Evolutionary conservation across 2,797 vertebrate species (phyloP), one percentile per base, ranked within the genome.

Genomic region (Chaetophractus vellerosus): DNA sequence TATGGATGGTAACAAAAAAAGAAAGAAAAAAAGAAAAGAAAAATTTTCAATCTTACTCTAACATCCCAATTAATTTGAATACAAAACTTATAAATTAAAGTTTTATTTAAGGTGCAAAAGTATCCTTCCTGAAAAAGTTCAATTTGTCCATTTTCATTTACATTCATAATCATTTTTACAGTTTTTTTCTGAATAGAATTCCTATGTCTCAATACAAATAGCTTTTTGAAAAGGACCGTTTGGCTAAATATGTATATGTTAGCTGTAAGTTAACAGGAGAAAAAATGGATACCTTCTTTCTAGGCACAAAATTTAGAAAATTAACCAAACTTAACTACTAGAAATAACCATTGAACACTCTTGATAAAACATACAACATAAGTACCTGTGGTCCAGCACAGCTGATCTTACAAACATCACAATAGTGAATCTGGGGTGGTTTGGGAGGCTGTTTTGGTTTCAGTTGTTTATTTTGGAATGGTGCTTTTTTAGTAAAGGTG

Each of bases 361-460:
- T 76, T 2, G 96, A 61, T 86, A 96, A 96, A 96, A 96, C 79
- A 97, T 24, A 84, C 71, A 97, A 97, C 31, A 28, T 68, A 96
- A 97, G 97, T 98, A 99, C 99, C 99, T 99, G 99, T 38, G 99
- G 99, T 97, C 99, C 99, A 74, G 99, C 99, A 98, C 99, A 99
- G 98, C 99, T 99, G 98, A 99, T 99, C 98, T 99, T 99, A 98
- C 99, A 99, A 96, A 99, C 99, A 2, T 99, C 99, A 97, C 99
- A 99, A 97, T 99, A 99, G 98, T 99, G 99, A 98, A 99, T 99
- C 98, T 99, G 99, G 48, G 99, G 99, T 1, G 99, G 99, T 98
- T 99, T 99, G 57, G 99, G 99, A 23, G 99, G 99, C 97, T 99
- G 99, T 93, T 99, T 99, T 97, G 99, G 99, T 97, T 99, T 99